These are phyloP conservation scores for Acrocyrtus sp. DNA, from an alignment of 2,888 invertebrate species.

Conservation along the genomic window DNA sequence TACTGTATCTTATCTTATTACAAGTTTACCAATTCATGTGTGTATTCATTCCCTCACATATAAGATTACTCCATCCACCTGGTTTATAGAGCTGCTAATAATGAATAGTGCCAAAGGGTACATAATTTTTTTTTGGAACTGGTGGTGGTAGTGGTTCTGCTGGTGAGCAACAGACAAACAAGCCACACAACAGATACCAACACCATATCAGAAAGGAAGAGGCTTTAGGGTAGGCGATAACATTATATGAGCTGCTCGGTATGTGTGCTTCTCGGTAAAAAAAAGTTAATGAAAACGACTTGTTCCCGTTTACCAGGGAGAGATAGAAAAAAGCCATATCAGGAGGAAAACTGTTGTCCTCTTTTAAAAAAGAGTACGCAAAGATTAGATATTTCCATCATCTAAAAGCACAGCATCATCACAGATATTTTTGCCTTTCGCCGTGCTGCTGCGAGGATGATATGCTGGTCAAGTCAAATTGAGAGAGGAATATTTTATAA, in stretches of 20 bases:
- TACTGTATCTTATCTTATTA: constrained; percentile 36
- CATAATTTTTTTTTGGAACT: constrained; percentile 3
- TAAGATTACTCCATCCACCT: not conserved
- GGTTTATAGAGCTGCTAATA: not conserved
- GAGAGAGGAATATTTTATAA: too few relatives aligned
- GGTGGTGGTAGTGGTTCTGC: not conserved
- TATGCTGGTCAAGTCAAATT: too few relatives aligned
- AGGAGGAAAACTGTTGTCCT: too few relatives aligned
- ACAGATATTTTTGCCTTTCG: too few relatives aligned
- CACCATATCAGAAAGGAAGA: constrained; percentile 1
- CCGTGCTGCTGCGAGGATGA: too few relatives aligned
- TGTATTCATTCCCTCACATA: not conserved
- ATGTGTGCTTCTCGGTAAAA: not conserved
- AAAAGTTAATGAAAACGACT: constrained; percentile 50
- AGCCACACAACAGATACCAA: constrained; percentile 10
- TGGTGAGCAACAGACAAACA: constrained; percentile 15
- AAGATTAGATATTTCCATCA: too few relatives aligned
- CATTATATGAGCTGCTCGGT: not conserved
- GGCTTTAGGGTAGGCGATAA: not conserved
- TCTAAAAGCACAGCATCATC: too few relatives aligned
- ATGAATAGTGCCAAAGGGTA: constrained; percentile 23
- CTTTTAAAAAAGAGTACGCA: too few relatives aligned
- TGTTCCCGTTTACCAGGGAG: constrained; percentile 39
- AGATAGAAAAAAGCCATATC: too few relatives aligned
- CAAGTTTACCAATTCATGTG: constrained; percentile 21